These are phyloP conservation scores for Falco peregrinus DNA, from an alignment of 2,797 vertebrate species.

Conservation along the genomic window DNA sequence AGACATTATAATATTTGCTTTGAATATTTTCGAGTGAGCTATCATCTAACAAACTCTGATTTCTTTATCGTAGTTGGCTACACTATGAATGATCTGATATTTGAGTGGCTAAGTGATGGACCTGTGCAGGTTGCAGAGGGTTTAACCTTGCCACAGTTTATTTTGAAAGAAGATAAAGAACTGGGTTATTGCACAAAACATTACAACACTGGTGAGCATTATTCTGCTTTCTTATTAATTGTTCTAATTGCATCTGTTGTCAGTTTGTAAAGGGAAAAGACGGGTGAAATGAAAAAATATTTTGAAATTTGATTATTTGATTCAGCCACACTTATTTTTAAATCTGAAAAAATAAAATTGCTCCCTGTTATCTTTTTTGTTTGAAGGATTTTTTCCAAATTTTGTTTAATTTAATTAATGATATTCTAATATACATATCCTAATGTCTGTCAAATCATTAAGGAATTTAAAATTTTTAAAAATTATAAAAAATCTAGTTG, in stretches of 20 bases:
- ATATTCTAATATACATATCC: background rate
- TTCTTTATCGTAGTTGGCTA: conserved; percentile 88
- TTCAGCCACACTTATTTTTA: background rate
- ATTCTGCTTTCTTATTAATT: background rate
- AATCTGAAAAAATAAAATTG: background rate
- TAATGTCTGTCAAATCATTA: background rate
- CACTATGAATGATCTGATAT: conserved; percentile 98
- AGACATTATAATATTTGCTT: background rate
- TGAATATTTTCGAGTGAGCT: background rate
- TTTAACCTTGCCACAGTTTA: conserved; percentile 95
- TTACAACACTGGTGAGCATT: conserved; percentile 92
- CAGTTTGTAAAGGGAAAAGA: background rate
- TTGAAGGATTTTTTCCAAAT: background rate
- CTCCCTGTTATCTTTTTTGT: background rate
- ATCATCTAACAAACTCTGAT: conserved; percentile 32
- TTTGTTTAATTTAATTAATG: background rate
- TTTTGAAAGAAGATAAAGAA: conserved; percentile 95
- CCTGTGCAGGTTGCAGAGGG: conserved; percentile 97
- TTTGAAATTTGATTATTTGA: background rate
- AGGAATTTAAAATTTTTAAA: background rate
- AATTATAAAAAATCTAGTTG: background rate
- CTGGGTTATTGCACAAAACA: conserved; percentile 98
- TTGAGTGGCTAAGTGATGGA: conserved; percentile 93
- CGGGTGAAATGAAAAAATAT: background rate
- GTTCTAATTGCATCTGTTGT: background rate